Percentiles rank a stretch among this genome's conserved stretches.
Evolutionary conservation across 2,797 vertebrate genomes (phyloP).

Genomic region (Chloroceryle inda): DNA sequence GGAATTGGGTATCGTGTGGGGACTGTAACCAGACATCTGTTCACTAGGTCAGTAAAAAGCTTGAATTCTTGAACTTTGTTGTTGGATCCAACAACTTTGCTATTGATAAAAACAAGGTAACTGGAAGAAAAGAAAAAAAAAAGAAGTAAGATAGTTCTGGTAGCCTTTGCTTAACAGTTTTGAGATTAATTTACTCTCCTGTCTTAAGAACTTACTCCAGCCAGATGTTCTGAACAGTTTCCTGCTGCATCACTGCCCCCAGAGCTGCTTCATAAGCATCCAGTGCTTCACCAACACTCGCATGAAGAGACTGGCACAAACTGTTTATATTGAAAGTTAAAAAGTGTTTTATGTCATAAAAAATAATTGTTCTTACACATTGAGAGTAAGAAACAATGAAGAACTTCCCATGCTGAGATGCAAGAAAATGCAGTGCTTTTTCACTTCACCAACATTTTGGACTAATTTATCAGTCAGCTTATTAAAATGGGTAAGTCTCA

Average conservation of each 20-base stretch:
- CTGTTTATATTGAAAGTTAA: conserved; percentile 76
- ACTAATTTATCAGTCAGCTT: background rate
- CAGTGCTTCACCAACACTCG: conserved; percentile 82
- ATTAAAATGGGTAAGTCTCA: background rate
- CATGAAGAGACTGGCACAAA: conserved; percentile 90
- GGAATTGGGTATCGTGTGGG: conserved; percentile 90
- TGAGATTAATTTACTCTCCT: background rate
- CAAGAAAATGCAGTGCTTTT: background rate
- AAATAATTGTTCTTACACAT: background rate
- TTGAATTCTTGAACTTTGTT: conserved; percentile 84
- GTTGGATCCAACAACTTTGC: conserved; percentile 81
- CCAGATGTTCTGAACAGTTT: conserved; percentile 93
- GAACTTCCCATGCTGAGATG: background rate
- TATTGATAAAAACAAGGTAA: conserved; percentile 93
- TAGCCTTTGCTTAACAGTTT: background rate
- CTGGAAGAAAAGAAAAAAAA: conserved; percentile 79
- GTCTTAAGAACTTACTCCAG: conserved; percentile 90
- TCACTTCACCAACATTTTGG: background rate
- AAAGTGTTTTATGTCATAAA: background rate
- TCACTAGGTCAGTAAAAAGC: conserved; percentile 91
- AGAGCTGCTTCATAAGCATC: conserved; percentile 93
- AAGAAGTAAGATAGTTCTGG: background rate
- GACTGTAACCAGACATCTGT: conserved; percentile 92
- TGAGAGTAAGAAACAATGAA: background rate
- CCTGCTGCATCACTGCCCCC: conserved; percentile 86